Percentiles rank a stretch among this genome's conserved stretches.
Conservation (phyloP, 1,140 invertebrate genomes). For the Calephelis virginiensis region DNA sequence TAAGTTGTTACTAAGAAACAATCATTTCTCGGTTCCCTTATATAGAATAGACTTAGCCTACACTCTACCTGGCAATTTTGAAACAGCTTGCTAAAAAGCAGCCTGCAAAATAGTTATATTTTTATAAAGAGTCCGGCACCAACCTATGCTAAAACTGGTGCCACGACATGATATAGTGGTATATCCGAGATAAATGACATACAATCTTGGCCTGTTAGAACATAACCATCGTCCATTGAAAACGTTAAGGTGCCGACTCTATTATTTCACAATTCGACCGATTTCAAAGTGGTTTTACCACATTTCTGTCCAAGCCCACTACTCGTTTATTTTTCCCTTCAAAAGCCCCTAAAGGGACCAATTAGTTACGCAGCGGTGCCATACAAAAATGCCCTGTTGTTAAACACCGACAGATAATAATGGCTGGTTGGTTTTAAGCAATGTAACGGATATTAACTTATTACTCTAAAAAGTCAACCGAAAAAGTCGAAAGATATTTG, state of each 20-base stretch:
- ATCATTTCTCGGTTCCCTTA: no score
- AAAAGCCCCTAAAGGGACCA: slow-evolving; percentile 52
- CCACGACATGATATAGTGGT: no score
- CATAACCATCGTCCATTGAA: slow-evolving; percentile 12
- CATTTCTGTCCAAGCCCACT: slow-evolving; percentile 46
- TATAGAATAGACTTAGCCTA: no score
- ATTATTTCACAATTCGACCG: slow-evolving; percentile 46
- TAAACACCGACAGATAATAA: slow-evolving; percentile 29
- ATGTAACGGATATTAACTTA: slow-evolving; percentile 22
- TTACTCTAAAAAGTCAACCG: slow-evolving; percentile 8
- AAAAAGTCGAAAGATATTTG: slow-evolving; percentile 6
- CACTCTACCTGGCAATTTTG: no score
- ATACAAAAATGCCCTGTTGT: slow-evolving; percentile 41
- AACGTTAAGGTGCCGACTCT: slow-evolving; percentile 31
- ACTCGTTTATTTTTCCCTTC: slow-evolving; percentile 51
- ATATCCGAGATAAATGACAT: neutral
- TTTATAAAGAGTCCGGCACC: no score
- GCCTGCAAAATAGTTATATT: no score
- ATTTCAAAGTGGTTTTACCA: slow-evolving; percentile 48
- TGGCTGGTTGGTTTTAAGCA: slow-evolving; percentile 20
- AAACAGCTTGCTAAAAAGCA: no score
- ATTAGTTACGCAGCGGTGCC: slow-evolving; percentile 58
- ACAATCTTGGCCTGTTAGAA: slow-evolving; percentile 6
- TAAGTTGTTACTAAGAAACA: no score
- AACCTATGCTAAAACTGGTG: no score